phyloP scores from a whole-genome alignment of 2,888 invertebrate species.

The Apotomis turbidana region DNA sequence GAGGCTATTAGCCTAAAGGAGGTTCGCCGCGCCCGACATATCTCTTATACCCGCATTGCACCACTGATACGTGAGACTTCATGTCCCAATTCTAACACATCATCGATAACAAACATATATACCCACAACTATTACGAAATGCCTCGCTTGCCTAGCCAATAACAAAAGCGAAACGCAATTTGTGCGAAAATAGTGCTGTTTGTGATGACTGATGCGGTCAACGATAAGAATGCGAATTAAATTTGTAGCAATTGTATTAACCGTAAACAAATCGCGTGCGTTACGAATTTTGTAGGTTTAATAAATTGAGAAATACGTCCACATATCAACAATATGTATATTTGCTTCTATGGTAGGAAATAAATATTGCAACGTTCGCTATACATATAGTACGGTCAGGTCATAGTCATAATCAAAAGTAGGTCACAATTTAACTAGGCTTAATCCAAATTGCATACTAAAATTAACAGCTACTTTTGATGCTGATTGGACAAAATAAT shows the following conservation, averaged over 20 bases:
- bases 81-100: conserved; percentile 33
- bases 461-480: too few relatives aligned
- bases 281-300: not conserved
- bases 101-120: conserved; percentile 14
- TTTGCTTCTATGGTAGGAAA: too few relatives aligned
- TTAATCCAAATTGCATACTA: too few relatives aligned
- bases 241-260: conserved; percentile 10
- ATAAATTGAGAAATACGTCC: not conserved
- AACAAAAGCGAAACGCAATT: conserved; percentile 23
- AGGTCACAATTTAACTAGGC: too few relatives aligned
- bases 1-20: not conserved
- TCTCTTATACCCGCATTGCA: conserved; percentile 35
- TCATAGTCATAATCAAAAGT: too few relatives aligned
- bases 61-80: conserved; percentile 21
- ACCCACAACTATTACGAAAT: conserved; percentile 17
- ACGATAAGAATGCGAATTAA: conserved; percentile 16
- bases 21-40: conserved; percentile 13
- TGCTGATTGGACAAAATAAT: too few relatives aligned
- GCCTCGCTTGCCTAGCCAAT: conserved; percentile 31
- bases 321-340: not conserved
- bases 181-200: conserved; percentile 8
- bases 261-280: not conserved
- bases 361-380: too few relatives aligned
- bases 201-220: conserved; percentile 19
- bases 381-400: too few relatives aligned